Conservation (phyloP, 2,113 vertebrate species). For the Casuarius casuarius region DNA sequence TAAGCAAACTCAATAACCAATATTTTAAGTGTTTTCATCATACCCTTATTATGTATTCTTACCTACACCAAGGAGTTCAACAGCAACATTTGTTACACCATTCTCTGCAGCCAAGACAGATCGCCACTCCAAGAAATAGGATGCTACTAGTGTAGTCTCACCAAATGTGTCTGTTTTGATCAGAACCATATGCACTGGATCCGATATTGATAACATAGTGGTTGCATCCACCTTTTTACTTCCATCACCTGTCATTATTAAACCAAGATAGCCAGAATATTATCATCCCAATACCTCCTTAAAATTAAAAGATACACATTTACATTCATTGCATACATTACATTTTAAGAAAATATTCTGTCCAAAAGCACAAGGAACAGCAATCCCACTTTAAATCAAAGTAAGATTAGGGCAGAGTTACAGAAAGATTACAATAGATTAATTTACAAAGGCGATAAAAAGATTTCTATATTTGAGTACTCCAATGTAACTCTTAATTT, state of each 20-base stretch:
- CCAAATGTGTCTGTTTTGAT: slow-evolving; percentile 90
- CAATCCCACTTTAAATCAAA: not conserved
- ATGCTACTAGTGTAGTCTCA: slow-evolving; percentile 90
- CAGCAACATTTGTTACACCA: slow-evolving; percentile 82
- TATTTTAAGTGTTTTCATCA: not conserved
- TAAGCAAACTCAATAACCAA: not conserved
- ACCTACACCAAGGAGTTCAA: slow-evolving; percentile 97
- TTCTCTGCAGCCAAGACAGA: slow-evolving; percentile 86
- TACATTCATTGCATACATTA: not conserved
- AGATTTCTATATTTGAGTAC: not conserved
- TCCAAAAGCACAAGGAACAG: not conserved
- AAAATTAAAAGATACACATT: not conserved
- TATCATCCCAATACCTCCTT: not conserved
- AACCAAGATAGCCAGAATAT: slow-evolving; percentile 1
- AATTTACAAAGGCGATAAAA: not conserved
- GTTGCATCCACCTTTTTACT: slow-evolving; percentile 92
- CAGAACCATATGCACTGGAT: slow-evolving; percentile 93
- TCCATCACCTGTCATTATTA: slow-evolving; percentile 83
- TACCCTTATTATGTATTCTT: slow-evolving; percentile 36
- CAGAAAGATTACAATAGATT: not conserved
- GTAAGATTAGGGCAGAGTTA: not conserved
- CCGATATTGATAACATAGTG: slow-evolving; percentile 92
- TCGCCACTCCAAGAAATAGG: slow-evolving; percentile 95
- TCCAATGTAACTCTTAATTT: not conserved
- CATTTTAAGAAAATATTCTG: not conserved